A percentile compares a stretch with the other conserved stretches of the same genome.
Conservation (phyloP, 2,888 invertebrate genomes). For the Phengaris arion region DNA sequence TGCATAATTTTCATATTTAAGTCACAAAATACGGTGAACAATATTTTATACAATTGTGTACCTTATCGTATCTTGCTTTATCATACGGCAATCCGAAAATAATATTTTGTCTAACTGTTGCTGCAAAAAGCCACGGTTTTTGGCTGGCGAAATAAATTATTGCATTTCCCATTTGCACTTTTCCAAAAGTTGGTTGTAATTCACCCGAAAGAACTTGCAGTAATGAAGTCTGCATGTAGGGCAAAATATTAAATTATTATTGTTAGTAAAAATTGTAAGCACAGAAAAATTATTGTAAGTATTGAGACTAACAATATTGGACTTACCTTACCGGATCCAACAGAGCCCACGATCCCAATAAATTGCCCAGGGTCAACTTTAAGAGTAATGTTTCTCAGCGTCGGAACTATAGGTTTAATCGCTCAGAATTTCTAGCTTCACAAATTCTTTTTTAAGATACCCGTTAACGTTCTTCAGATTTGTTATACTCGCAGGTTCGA, state of each 20-base stretch:
- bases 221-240: conserved; percentile 65
- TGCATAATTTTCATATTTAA: too few relatives aligned
- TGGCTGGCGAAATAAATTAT: conserved; percentile 85
- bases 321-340: conserved; percentile 83
- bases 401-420: conserved; percentile 52
- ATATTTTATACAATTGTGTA: conserved; percentile 36
- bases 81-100: conserved; percentile 84
- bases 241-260: background rate
- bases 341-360: conserved; percentile 85
- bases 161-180: conserved; percentile 79
- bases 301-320: background rate
- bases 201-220: conserved; percentile 86
- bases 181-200: conserved; percentile 80
- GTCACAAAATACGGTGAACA: too few relatives aligned
- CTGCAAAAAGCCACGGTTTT: conserved; percentile 88
- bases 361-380: conserved; percentile 76
- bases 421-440: background rate
- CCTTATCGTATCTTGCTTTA: conserved; percentile 69
- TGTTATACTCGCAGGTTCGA: background rate
- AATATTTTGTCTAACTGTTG: conserved; percentile 87
- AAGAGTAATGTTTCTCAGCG: conserved; percentile 71
- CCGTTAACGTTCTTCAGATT: conserved; percentile 21
- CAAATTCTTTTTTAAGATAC: conserved; percentile 39
- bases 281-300: background rate
- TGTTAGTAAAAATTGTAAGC: too few relatives aligned